These are phyloP conservation scores for Orthonychiurus folsomi DNA, from an alignment of 2,888 invertebrate species.

Conservation along the genomic window DNA sequence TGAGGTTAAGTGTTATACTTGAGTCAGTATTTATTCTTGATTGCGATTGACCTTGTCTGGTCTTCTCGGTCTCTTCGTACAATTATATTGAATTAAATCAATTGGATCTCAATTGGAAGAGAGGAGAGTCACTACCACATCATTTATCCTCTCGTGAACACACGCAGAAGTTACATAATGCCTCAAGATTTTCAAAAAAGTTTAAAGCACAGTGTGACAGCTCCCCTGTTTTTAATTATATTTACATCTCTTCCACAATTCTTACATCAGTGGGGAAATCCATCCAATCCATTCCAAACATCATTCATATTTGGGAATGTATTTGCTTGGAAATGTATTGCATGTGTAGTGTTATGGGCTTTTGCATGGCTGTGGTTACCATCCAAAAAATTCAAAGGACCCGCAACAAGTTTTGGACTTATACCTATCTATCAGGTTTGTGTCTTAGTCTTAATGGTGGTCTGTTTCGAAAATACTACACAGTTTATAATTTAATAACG, in stretches of 20 bases:
- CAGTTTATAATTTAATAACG: no score
- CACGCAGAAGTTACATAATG: background rate
- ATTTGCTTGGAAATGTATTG: constrained; percentile 42
- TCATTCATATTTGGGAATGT: constrained; percentile 40
- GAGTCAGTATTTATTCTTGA: no score
- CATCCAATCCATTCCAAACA: constrained; percentile 29
- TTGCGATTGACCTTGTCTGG: no score
- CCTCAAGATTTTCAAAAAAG: background rate
- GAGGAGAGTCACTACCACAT: no score
- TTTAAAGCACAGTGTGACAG: constrained; percentile 41
- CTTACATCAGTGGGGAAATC: constrained; percentile 41
- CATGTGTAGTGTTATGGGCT: constrained; percentile 43
- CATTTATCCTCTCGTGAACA: background rate
- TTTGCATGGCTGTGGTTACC: constrained; percentile 45
- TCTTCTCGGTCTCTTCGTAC: no score
- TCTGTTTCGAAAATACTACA: no score
- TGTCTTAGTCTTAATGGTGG: no score
- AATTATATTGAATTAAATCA: no score
- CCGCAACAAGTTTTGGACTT: constrained; percentile 47
- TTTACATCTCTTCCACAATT: constrained; percentile 42
- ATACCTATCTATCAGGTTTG: constrained; percentile 43
- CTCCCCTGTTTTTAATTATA: constrained; percentile 42
- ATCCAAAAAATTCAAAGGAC: constrained; percentile 45
- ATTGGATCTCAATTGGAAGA: no score
- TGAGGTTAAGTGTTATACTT: no score